phyloP scores from a whole-genome alignment of 2,797 vertebrate genomes.

The Dryobates pubescens region DNA sequence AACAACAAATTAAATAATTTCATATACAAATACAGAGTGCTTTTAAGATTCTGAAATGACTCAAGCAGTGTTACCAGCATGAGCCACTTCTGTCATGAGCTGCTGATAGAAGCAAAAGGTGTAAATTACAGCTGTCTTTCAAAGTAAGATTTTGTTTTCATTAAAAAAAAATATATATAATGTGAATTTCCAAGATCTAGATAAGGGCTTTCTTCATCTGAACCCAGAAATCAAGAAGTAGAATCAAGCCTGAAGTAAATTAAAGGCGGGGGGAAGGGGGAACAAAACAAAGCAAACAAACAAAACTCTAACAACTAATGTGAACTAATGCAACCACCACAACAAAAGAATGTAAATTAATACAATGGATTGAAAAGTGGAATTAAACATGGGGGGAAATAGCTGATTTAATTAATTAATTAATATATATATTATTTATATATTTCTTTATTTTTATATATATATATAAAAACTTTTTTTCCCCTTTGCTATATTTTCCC shows the following conservation, averaged over 20 bases:
- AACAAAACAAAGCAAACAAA: background rate
- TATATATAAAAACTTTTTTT: too few species aligned
- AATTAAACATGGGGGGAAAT: background rate
- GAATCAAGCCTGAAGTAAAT: background rate
- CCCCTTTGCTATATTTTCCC: accelerated
- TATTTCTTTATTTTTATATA: too few species aligned
- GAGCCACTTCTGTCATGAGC: background rate
- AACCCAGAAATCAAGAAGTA: background rate
- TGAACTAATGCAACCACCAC: too few species aligned
- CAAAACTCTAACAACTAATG: too few species aligned
- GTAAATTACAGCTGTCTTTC: background rate
- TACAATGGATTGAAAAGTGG: background rate
- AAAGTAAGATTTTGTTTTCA: background rate
- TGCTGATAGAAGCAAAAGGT: background rate
- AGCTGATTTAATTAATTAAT: too few species aligned
- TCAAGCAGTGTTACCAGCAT: background rate
- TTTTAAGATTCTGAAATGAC: background rate
- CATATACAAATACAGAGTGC: background rate
- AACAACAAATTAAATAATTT: background rate
- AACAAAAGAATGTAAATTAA: background rate
- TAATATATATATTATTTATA: too few species aligned
- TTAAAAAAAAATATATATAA: background rate
- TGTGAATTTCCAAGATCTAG: background rate
- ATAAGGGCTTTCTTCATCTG: background rate
- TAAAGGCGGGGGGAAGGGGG: background rate